Percentiles rank a stretch among this genome's conserved stretches.
These are phyloP conservation scores for Cyprinus carpio DNA, from an alignment of 2,113 vertebrate genomes.

Conservation along the genomic window DNA sequence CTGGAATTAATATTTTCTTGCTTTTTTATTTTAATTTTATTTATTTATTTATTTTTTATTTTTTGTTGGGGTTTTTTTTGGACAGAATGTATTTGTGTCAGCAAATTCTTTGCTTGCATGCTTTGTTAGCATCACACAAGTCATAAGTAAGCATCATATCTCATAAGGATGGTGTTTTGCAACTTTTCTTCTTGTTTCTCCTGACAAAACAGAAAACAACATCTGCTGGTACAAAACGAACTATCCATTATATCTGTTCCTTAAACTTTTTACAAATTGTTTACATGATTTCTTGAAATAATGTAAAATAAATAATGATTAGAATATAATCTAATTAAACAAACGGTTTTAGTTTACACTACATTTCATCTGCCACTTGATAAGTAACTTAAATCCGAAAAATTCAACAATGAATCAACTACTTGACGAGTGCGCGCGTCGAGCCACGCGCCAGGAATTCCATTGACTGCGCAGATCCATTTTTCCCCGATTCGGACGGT, in stretches of 20 bases:
- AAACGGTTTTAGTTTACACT: background rate
- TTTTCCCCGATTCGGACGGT: constrained; percentile 57
- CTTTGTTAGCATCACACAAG: background rate
- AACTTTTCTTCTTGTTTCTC: background rate
- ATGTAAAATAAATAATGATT: background rate
- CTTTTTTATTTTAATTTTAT: background rate
- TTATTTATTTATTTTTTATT: no score
- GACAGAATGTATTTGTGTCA: background rate
- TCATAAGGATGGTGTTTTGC: background rate
- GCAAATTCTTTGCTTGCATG: background rate
- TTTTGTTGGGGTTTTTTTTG: no score
- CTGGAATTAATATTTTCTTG: background rate
- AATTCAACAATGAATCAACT: background rate
- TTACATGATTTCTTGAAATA: background rate
- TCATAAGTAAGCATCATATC: no score
- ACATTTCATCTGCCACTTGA: background rate
- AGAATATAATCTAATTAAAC: background rate
- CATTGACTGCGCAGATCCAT: constrained; percentile 54
- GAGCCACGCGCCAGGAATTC: constrained; percentile 49
- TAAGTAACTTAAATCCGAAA: background rate
- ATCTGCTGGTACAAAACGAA: background rate
- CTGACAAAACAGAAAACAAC: background rate
- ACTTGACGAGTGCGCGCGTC: background rate
- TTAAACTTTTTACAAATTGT: background rate
- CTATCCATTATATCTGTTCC: background rate